Percentiles rank a stretch among this genome's conserved stretches.
These are phyloP conservation scores for Sanderia malayensis DNA, from an alignment of 30 jellyfish, hydroid and myxozoan genomes.

Conservation along the genomic window DNA sequence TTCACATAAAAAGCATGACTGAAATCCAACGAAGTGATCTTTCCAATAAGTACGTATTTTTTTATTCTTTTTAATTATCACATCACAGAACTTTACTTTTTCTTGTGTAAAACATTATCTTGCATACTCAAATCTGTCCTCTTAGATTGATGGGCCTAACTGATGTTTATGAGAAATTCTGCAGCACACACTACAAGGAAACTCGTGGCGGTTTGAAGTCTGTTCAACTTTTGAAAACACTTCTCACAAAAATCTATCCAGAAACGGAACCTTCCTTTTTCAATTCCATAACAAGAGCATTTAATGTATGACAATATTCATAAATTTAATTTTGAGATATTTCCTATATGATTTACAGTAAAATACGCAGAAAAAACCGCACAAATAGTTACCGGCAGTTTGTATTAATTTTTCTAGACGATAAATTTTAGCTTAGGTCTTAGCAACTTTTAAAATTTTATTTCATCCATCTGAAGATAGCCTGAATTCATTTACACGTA, in stretches of 20 bases:
- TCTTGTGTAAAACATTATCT: too few relatives aligned
- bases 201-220: slow-evolving; percentile 37
- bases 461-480: too few relatives aligned
- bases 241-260: slow-evolving; percentile 39
- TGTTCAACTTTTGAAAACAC: slow-evolving; percentile 29
- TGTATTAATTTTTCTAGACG: too few relatives aligned
- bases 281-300: slow-evolving; percentile 33
- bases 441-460: too few relatives aligned
- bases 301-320: slow-evolving; percentile 39
- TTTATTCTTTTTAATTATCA: too few relatives aligned
- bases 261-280: slow-evolving; percentile 39
- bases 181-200: slow-evolving; percentile 41
- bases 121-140: background rate
- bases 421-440: too few relatives aligned
- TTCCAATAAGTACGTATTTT: slow-evolving; percentile 50
- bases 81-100: background rate
- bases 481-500: too few relatives aligned
- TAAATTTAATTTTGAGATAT: too few relatives aligned
- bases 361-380: too few relatives aligned
- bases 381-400: too few relatives aligned
- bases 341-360: too few relatives aligned
- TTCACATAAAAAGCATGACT: slow-evolving; percentile 8
- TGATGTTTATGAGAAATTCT: slow-evolving; percentile 38
- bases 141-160: slow-evolving; percentile 40
- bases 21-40: slow-evolving; percentile 58